Evolutionary conservation across 2,888 invertebrate genomes (phyloP).

Genomic region (Drosophila limbata): DNA sequence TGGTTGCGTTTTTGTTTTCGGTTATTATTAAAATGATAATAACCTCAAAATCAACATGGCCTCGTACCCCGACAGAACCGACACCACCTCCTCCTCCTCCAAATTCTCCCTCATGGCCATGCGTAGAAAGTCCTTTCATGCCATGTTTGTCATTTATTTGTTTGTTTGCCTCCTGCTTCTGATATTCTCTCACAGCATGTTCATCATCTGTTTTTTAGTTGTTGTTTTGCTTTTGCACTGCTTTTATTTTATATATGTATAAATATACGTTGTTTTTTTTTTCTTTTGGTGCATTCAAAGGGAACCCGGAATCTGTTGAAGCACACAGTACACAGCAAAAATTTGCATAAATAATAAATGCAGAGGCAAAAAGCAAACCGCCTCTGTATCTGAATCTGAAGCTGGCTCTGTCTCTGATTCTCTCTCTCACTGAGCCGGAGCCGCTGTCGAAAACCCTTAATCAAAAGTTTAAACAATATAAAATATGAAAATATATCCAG

Average conservation of each 20-base stretch:
- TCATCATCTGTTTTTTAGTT: constrained; percentile 36
- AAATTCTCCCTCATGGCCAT: constrained; percentile 56
- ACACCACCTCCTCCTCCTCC: not conserved
- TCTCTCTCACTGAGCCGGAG: constrained; percentile 11
- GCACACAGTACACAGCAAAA: constrained; percentile 50
- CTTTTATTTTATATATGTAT: constrained; percentile 9
- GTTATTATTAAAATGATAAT: constrained; percentile 80
- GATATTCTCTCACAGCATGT: constrained; percentile 1
- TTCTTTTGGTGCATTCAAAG: constrained; percentile 55
- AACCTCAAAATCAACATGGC: constrained; percentile 72
- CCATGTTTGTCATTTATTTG: constrained; percentile 78
- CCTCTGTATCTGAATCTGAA: not conserved
- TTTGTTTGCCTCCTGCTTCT: constrained; percentile 54
- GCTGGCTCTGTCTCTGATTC: not conserved
- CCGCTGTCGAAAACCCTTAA: constrained; percentile 68
- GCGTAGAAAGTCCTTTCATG: constrained; percentile 75
- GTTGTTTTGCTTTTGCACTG: not conserved
- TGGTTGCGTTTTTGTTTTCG: constrained; percentile 62
- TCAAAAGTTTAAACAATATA: constrained; percentile 78
- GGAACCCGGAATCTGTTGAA: constrained; percentile 39
- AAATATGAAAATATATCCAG: constrained; percentile 67
- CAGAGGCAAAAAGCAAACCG: constrained; percentile 37
- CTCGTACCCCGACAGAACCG: constrained; percentile 35
- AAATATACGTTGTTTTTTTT: constrained; percentile 4
- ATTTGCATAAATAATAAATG: constrained; percentile 79